A percentile compares a stretch with the other conserved stretches of the same genome.
These are phyloP conservation scores for Agonopterix arenella DNA, from an alignment of 2,888 invertebrate genomes.

Conservation along the genomic window DNA sequence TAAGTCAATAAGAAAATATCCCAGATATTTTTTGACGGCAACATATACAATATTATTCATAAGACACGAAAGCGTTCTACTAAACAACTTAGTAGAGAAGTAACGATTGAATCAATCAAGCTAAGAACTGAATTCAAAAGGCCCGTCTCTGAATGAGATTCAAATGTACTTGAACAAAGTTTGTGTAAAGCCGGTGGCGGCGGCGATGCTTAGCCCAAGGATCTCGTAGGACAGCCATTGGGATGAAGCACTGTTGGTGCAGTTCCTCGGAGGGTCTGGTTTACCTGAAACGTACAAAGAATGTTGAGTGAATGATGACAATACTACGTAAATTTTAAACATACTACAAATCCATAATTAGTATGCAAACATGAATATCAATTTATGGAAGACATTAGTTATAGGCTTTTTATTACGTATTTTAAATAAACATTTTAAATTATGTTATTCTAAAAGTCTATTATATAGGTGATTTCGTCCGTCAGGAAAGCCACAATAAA, in stretches of 20 bases:
- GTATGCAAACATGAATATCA: neutral
- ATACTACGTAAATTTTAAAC: neutral
- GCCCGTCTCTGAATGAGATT: conserved; percentile 3
- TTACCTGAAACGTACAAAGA: conserved; percentile 41
- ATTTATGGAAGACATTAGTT: neutral
- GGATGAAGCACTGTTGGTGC: conserved; percentile 44
- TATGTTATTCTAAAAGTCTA: too few relatives aligned
- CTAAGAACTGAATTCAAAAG: conserved; percentile 11
- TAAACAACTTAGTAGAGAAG: conserved; percentile 1
- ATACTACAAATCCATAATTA: neutral
- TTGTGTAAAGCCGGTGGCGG: conserved; percentile 29
- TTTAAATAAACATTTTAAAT: too few relatives aligned
- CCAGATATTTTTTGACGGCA: conserved; percentile 44
- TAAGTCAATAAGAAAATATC: conserved; percentile 55
- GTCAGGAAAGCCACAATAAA: too few relatives aligned
- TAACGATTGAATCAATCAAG: neutral
- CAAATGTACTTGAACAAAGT: conserved; percentile 40
- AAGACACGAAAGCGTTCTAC: conserved; percentile 20
- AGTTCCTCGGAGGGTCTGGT: conserved; percentile 59
- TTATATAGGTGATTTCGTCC: too few relatives aligned
- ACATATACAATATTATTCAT: conserved; percentile 27
- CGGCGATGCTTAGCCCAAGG: conserved; percentile 26
- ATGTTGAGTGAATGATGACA: too few relatives aligned
- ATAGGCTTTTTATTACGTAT: too few relatives aligned
- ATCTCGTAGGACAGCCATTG: conserved; percentile 27